phyloP scores from a whole-genome alignment of 2,888 invertebrate genomes.

The Neoscelio sp. region DNA sequence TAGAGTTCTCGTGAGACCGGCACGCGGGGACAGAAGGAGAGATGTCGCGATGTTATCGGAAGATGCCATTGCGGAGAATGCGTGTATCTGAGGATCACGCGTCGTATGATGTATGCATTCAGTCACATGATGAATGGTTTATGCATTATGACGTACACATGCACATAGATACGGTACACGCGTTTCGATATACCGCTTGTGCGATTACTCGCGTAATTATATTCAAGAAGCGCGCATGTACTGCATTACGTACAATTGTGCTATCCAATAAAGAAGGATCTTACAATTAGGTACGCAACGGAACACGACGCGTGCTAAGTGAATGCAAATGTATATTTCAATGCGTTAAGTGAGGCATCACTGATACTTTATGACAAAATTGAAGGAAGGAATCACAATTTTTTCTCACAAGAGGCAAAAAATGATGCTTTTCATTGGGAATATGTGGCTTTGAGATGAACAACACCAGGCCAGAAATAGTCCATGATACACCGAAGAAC shows the following conservation, averaged over 20 bases:
- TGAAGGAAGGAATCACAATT: too few species aligned
- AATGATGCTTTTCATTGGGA: too few species aligned
- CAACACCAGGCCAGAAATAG: too few species aligned
- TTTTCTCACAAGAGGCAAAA: too few species aligned
- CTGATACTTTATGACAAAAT: too few species aligned
- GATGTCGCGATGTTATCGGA: slow-evolving; percentile 34
- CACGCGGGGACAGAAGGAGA: neutral
- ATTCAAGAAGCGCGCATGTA: slow-evolving; percentile 46
- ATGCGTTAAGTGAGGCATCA: too few species aligned
- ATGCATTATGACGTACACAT: slow-evolving; percentile 45
- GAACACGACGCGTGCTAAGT: neutral
- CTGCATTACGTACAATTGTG: slow-evolving; percentile 65
- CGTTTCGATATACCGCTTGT: slow-evolving; percentile 45
- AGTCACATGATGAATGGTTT: too few species aligned
- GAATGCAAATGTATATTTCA: too few species aligned
- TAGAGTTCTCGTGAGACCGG: slow-evolving; percentile 10
- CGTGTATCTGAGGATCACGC: slow-evolving; percentile 44
- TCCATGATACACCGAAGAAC: too few species aligned
- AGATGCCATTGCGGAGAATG: slow-evolving; percentile 46
- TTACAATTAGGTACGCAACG: slow-evolving; percentile 31
- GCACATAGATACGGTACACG: slow-evolving; percentile 21
- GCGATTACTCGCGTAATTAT: slow-evolving; percentile 50
- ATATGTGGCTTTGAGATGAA: too few species aligned
- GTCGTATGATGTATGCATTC: slow-evolving; percentile 45
- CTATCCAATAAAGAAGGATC: slow-evolving; percentile 53